Evolutionary conservation across 2,888 invertebrate species (phyloP), one percentile per base, ranked within the genome.

Genomic region (Drosophila helvetica): DNA sequence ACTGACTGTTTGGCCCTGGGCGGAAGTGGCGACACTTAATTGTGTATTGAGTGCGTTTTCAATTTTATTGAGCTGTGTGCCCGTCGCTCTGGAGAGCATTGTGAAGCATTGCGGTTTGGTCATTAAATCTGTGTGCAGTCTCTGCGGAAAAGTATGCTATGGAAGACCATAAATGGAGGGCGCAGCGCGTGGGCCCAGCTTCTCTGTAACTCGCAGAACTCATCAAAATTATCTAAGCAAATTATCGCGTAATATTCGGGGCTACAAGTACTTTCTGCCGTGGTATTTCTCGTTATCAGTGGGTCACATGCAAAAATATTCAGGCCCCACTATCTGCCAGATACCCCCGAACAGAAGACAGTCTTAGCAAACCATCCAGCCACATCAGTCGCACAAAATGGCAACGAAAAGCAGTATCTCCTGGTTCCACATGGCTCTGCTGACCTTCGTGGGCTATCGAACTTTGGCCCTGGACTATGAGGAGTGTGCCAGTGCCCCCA

Each of bases 11-110:
- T 67, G 66, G 56, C 38, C 52, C 45, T 38, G 38, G 45, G 46
- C 66, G 74, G 72, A 78, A 77, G 72, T 72, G 77, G 51, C 58
- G 72, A 68, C 65, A 73, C 68, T 68, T 76, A 75, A 75, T 68
- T 74, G 69, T 62, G 56, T 69, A 75, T 75, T 73, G 72, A 74
- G 69, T 75, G 58, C 78, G 71, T 65, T 78, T 78, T 71, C 62
- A 60, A 75, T 70, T 60, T 73, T 75, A 73, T 67, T 58, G 75
- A 70, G 47, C 59, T 42, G 45, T n/a, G 38, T 5, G 9, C 5
- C 10, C n/a, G 15, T 9, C 38, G 33, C 17, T 33, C 33, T 30
- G 30, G 8, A 7, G 27, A 42, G 45, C 25, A 57, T 30, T 56
- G 42, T 69, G 52, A 45, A 56, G 70, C 33, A 62, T 70, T 56